Conservation (phyloP, 64 coral and sea anemone species). For the Montipora capricornis region DNA sequence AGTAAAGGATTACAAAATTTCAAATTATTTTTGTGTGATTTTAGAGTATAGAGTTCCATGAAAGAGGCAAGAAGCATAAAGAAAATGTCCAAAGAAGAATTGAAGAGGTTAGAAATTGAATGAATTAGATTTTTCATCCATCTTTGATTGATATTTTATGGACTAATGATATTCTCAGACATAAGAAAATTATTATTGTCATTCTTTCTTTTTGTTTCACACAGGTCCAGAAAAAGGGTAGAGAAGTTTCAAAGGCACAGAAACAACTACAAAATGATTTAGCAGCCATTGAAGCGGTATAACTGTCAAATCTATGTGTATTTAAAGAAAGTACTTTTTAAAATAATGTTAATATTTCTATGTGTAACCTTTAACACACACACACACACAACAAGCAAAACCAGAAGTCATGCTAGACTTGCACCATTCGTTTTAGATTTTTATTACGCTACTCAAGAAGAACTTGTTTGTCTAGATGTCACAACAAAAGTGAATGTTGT, state of each 20-base stretch:
- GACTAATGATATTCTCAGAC: background rate
- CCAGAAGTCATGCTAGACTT: too few relatives aligned
- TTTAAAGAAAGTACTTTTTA: too few relatives aligned
- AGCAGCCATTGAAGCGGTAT: conserved; percentile 89
- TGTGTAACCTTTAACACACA: too few relatives aligned
- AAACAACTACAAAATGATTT: conserved; percentile 78
- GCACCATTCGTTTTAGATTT: too few relatives aligned
- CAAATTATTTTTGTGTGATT: background rate
- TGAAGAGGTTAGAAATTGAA: conserved; percentile 62
- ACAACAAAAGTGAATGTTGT: too few relatives aligned
- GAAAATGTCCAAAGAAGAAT: conserved; percentile 92
- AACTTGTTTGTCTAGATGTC: too few relatives aligned
- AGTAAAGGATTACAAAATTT: background rate
- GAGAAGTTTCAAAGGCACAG: conserved; percentile 60
- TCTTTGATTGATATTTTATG: background rate
- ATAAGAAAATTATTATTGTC: too few relatives aligned
- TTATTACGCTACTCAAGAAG: too few relatives aligned
- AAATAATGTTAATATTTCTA: too few relatives aligned
- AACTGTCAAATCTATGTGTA: background rate
- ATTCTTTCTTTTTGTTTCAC: background rate
- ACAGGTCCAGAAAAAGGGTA: conserved; percentile 88
- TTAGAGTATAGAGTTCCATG: conserved; percentile 95
- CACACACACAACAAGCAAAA: too few relatives aligned
- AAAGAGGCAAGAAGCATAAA: conserved; percentile 91
- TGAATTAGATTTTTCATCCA: background rate